phyloP scores from a whole-genome alignment of 2,113 vertebrate genomes.

The Syngnathus typhle region DNA sequence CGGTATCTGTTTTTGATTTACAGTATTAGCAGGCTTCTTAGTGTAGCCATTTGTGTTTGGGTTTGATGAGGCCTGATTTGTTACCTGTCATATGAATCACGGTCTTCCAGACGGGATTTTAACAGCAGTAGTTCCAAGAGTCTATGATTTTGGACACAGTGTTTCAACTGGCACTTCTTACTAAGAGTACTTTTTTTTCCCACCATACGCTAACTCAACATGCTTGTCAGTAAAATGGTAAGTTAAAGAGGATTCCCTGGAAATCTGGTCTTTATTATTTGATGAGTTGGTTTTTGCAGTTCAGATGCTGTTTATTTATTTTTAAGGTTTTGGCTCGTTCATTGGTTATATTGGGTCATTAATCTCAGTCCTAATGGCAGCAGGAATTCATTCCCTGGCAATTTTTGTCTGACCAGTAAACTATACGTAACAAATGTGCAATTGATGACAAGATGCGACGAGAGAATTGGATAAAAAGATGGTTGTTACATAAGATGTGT shows the following conservation, averaged over 20 bases:
- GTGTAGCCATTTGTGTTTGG: conserved; percentile 17
- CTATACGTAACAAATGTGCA: conserved; percentile 23
- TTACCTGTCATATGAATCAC: neutral
- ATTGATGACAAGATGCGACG: conserved; percentile 10
- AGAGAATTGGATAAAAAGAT: conserved; percentile 27
- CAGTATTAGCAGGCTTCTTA: conserved; percentile 5
- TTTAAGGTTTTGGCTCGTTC: conserved; percentile 1
- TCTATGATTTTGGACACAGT: conserved; percentile 3
- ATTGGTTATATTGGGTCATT: conserved; percentile 5
- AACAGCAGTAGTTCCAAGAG: conserved; percentile 5
- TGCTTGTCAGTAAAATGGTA: neutral
- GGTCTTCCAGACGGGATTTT: conserved; percentile 10
- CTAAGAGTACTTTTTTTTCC: conserved; percentile 13
- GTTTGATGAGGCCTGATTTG: conserved; percentile 14
- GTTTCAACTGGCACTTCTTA: conserved; percentile 19
- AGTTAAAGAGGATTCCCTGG: conserved; percentile 5
- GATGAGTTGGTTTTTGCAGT: conserved; percentile 22
- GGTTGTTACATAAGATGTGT: conserved; percentile 32
- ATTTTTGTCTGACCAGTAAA: conserved; percentile 5
- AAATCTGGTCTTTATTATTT: neutral
- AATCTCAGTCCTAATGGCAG: conserved; percentile 22
- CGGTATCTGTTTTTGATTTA: conserved; percentile 22
- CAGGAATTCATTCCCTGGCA: conserved; percentile 15
- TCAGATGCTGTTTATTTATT: conserved; percentile 11
- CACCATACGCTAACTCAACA: conserved; percentile 21